Percentiles rank a stretch among this genome's conserved stretches.
phyloP scores from a whole-genome alignment of 2,888 invertebrate species.

The Callyntrura guangdongensis region DNA sequence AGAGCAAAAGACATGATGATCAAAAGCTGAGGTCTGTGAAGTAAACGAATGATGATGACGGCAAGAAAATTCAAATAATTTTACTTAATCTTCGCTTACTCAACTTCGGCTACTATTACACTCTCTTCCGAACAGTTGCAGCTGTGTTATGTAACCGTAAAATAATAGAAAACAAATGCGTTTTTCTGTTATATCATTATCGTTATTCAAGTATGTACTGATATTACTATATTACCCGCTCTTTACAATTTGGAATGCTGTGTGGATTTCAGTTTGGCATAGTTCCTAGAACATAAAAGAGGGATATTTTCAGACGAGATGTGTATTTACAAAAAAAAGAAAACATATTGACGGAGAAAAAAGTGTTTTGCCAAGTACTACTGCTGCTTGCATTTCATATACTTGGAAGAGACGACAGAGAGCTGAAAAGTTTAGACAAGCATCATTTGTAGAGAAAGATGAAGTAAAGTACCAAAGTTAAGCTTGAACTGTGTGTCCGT shows the following conservation, averaged over 20 bases:
- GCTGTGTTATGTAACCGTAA: constrained; percentile 43
- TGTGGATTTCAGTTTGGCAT: constrained; percentile 68
- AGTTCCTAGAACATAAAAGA: constrained; percentile 72
- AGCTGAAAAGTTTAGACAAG: constrained; percentile 34
- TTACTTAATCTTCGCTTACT: constrained; percentile 61
- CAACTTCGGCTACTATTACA: constrained; percentile 59
- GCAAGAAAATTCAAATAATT: constrained; percentile 70
- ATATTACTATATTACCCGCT: constrained; percentile 22
- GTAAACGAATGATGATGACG: constrained; percentile 54
- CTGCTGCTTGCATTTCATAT: neutral
- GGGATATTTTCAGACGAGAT: constrained; percentile 40
- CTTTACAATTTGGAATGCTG: constrained; percentile 51
- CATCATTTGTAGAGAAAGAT: constrained; percentile 31
- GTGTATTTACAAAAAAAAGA: constrained; percentile 12
- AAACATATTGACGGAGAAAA: constrained; percentile 30
- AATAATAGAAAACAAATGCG: constrained; percentile 62
- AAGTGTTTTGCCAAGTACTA: constrained; percentile 31
- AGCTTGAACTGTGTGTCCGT: neutral
- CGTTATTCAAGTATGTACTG: constrained; percentile 18
- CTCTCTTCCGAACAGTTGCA: constrained; percentile 52
- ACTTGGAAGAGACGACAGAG: neutral
- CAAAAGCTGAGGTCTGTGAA: constrained; percentile 26
- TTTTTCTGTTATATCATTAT: constrained; percentile 50
- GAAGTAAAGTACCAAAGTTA: constrained; percentile 27
- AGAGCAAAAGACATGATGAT: constrained; percentile 1